Evolutionary conservation across 2,113 vertebrate genomes (phyloP).

Genomic region (Lepus timidus): DNA sequence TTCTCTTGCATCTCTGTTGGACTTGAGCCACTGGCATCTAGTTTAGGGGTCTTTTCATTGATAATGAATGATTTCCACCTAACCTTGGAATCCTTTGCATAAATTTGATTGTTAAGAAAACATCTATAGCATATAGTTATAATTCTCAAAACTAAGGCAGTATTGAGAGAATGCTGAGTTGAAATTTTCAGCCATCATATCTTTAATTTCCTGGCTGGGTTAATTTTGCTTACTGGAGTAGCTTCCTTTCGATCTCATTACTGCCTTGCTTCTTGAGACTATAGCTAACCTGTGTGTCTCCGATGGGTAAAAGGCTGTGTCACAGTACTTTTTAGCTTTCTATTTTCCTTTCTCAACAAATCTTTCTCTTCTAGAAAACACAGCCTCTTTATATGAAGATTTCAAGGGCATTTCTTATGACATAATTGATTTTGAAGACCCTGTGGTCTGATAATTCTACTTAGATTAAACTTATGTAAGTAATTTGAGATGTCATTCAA

Average conservation of each 20-base stretch:
- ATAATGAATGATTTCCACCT: neutral
- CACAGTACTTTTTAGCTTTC: neutral
- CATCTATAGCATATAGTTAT: neutral
- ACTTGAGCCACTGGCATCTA: slow-evolving; percentile 16
- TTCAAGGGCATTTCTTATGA: neutral
- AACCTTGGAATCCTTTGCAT: neutral
- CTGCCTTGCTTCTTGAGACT: neutral
- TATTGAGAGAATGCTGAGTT: neutral
- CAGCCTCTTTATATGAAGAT: neutral
- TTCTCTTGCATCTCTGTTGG: slow-evolving; percentile 2
- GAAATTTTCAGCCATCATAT: neutral
- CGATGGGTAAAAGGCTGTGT: neutral
- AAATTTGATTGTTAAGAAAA: slow-evolving; percentile 44
- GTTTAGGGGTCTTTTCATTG: slow-evolving; percentile 34
- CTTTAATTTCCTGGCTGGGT: slow-evolving; percentile 36
- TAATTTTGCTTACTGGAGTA: neutral
- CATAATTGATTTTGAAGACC: slow-evolving; percentile 23
- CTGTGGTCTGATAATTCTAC: neutral
- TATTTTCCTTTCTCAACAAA: neutral
- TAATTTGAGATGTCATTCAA: neutral
- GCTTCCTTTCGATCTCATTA: neutral
- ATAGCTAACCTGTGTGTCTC: neutral
- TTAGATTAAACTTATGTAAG: slow-evolving; percentile 1
- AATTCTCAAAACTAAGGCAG: neutral
- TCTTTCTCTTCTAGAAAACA: neutral